phyloP scores from a whole-genome alignment of 2,888 invertebrate species.

The Pteria penguin region DNA sequence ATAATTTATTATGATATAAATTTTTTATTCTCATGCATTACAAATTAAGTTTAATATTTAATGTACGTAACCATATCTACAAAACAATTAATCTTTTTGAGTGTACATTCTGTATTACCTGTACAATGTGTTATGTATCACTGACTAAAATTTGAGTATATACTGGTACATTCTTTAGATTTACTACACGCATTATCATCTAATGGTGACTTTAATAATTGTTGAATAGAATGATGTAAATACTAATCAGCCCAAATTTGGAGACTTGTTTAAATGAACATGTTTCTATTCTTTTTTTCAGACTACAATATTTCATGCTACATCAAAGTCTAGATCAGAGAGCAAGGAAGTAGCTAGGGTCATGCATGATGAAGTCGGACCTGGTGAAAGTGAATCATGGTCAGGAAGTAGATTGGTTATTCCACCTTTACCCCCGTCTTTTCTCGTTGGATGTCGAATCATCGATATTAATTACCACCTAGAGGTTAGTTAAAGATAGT shows the following conservation, averaged over 20 bases:
- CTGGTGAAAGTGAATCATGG: constrained; percentile 92
- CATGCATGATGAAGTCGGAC: constrained; percentile 89
- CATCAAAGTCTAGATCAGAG: constrained; percentile 49
- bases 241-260: not conserved
- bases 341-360: constrained; percentile 81
- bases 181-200: too few species aligned
- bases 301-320: constrained; percentile 60
- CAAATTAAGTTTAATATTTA: too few species aligned
- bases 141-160: too few species aligned
- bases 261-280: not conserved
- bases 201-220: too few species aligned
- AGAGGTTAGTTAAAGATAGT: too few species aligned
- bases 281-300: constrained; percentile 26
- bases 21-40: too few species aligned
- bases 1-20: too few species aligned
- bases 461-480: constrained; percentile 91
- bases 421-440: constrained; percentile 96
- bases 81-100: too few species aligned
- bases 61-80: too few species aligned
- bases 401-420: constrained; percentile 93
- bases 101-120: too few species aligned
- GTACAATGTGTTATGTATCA: too few species aligned
- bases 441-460: constrained; percentile 94
- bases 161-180: too few species aligned
- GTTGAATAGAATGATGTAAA: not conserved